Percentiles rank a stretch among this genome's conserved stretches.
phyloP scores from a whole-genome alignment of 2,113 vertebrate species.

The Alethe diademata region DNA sequence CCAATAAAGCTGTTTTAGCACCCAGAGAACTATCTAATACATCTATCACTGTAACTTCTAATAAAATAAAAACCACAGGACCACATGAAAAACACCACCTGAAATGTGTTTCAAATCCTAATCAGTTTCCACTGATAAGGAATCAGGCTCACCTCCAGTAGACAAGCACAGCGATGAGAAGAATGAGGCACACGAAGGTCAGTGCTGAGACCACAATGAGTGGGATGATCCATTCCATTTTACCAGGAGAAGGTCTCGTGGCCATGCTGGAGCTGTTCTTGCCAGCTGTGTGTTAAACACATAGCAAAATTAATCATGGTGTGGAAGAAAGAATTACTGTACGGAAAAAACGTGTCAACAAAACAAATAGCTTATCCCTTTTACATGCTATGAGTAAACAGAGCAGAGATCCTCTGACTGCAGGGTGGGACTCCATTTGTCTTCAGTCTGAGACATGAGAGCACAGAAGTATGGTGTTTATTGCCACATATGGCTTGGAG shows the following conservation, averaged over 20 bases:
- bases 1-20: not conserved
- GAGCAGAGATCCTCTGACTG: conserved; percentile 31
- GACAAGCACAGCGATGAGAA: conserved; percentile 93
- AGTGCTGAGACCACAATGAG: conserved; percentile 95
- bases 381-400: conserved; percentile 31
- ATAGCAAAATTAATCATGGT: conserved; percentile 33
- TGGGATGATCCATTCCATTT: conserved; percentile 97
- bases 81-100: not conserved
- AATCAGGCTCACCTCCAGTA: conserved; percentile 92
- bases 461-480: conserved; percentile 56
- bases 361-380: conserved; percentile 29
- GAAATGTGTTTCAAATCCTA: not conserved
- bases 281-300: conserved; percentile 68
- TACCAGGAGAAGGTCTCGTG: conserved; percentile 78
- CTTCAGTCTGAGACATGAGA: conserved; percentile 34
- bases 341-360: not conserved
- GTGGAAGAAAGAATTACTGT: not conserved
- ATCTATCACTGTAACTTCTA: not conserved
- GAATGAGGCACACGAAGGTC: conserved; percentile 94
- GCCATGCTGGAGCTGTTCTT: conserved; percentile 85
- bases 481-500: conserved; percentile 41
- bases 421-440: conserved; percentile 42
- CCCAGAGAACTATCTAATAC: not conserved
- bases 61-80: not conserved
- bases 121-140: not conserved